Evolutionary conservation across 2,888 invertebrate species (phyloP).

Genomic region (Hirtodrosophila cameraria): DNA sequence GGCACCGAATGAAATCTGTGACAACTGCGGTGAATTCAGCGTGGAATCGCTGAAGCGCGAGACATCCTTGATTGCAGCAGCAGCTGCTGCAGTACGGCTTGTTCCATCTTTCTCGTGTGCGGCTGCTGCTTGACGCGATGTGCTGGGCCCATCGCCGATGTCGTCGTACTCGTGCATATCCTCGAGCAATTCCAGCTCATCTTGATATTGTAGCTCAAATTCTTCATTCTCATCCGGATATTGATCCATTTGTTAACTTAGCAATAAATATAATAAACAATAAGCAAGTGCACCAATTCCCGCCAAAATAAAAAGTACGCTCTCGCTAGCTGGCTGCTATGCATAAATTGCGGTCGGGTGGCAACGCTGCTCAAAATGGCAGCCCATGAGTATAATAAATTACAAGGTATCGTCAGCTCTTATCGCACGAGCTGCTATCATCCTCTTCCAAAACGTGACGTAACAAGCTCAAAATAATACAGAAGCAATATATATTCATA

Average conservation of each 20-base stretch:
- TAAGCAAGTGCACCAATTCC: constrained; percentile 36
- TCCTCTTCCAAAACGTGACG: no score
- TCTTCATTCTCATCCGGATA: constrained; percentile 86
- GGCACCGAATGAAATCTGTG: constrained; percentile 80
- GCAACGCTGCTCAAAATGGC: constrained; percentile 29
- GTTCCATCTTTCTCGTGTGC: constrained; percentile 14
- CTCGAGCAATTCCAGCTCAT: constrained; percentile 88
- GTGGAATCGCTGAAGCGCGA: constrained; percentile 40
- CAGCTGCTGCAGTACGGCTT: not conserved
- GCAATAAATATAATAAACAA: constrained; percentile 21
- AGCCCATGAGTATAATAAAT: not conserved
- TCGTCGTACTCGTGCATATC: constrained; percentile 80
- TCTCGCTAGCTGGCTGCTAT: constrained; percentile 23
- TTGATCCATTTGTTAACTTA: constrained; percentile 70
- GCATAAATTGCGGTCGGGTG: not conserved
- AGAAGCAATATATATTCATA: no score
- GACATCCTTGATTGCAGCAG: constrained; percentile 19
- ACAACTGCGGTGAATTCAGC: constrained; percentile 76
- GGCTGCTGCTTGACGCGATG: constrained; percentile 55
- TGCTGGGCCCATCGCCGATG: constrained; percentile 53
- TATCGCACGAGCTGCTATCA: no score
- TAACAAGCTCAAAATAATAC: no score
- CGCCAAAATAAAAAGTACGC: constrained; percentile 32
- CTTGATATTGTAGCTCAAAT: constrained; percentile 89
- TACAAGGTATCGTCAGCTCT: no score